Conservation (phyloP, 23 tunicate species). For the Ascidia mentula region DNA sequence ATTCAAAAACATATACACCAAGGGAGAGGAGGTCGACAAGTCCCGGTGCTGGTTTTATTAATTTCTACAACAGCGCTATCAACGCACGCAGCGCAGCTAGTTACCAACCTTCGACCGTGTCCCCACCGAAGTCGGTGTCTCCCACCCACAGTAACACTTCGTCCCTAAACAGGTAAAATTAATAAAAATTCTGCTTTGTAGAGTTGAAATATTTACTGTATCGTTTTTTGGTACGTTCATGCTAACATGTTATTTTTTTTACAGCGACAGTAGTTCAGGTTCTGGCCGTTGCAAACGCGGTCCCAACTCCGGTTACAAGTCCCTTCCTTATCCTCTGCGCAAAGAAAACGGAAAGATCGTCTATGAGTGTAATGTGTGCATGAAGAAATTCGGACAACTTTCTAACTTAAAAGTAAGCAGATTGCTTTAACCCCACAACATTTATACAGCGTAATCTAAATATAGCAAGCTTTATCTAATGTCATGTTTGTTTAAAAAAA, state of each 20-base stretch:
- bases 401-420: constrained; percentile 90
- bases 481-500: too few species aligned
- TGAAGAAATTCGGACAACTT: constrained; percentile 89
- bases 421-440: too few species aligned
- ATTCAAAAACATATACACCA: too few species aligned
- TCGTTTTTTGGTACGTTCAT: too few species aligned
- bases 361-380: constrained; percentile 94
- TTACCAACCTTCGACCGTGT: neutral
- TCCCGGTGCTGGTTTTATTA: constrained; percentile 18
- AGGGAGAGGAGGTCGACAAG: neutral
- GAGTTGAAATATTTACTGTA: too few species aligned
- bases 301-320: constrained; percentile 95
- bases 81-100: neutral
- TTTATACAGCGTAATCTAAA: too few species aligned
- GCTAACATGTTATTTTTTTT: too few species aligned
- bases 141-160: constrained; percentile 12
- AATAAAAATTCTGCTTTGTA: neutral
- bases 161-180: constrained; percentile 8
- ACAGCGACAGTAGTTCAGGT: neutral
- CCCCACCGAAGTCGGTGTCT: constrained; percentile 8
- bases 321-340: constrained; percentile 94
- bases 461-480: too few species aligned
- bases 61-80: constrained; percentile 14
- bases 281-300: constrained; percentile 59
- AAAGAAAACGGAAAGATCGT: constrained; percentile 99